Conservation (phyloP, 2,888 invertebrate species). For the Eupithecia dodoneata region DNA sequence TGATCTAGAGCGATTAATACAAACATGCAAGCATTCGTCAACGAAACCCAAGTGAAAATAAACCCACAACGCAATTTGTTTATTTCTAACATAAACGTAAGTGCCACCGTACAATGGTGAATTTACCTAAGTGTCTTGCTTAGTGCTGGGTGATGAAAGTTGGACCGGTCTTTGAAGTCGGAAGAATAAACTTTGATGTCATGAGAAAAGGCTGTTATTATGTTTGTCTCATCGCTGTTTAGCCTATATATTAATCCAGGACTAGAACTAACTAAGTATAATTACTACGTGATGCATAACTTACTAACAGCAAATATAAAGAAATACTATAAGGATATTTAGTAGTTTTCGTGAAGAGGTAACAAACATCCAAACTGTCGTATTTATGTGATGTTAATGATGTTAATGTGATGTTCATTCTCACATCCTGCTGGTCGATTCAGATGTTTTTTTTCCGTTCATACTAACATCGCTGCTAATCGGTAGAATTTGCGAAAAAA, state of each 20-base stretch:
- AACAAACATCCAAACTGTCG: not conserved
- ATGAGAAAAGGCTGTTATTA: not conserved
- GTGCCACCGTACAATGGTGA: slow-evolving; percentile 32
- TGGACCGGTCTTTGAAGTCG: not conserved
- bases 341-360: not conserved
- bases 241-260: not conserved
- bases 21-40: slow-evolving; percentile 24
- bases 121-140: slow-evolving; percentile 28
- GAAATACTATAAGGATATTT: not conserved
- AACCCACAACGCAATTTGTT: slow-evolving; percentile 35
- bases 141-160: slow-evolving; percentile 18
- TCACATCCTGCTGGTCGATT: too few relatives aligned
- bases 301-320: not conserved
- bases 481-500: not conserved
- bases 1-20: slow-evolving; percentile 17
- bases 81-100: slow-evolving; percentile 36
- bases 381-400: too few relatives aligned
- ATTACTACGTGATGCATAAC: not conserved
- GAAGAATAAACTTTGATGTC: not conserved
- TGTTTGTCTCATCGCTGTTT: not conserved
- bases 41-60: slow-evolving; percentile 34
- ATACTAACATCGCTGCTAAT: not conserved
- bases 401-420: too few relatives aligned
- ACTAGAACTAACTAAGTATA: not conserved
- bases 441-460: too few relatives aligned